Percentiles rank a stretch among this genome's conserved stretches.
phyloP scores from a whole-genome alignment of 2,888 invertebrate species.

The Hydrotaea diabolus region DNA sequence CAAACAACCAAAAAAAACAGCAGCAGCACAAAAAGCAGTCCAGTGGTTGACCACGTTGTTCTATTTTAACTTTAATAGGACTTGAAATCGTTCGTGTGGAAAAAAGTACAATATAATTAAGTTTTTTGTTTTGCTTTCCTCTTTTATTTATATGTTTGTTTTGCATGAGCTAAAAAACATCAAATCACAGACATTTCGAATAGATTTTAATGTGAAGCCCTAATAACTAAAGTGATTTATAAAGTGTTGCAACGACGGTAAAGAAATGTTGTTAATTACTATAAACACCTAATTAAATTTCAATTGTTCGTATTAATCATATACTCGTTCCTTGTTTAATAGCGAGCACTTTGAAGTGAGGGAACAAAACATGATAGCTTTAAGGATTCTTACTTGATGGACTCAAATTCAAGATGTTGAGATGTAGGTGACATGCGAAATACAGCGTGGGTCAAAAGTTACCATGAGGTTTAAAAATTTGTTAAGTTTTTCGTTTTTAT shows the following conservation, averaged over 20 bases:
- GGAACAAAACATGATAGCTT: no score
- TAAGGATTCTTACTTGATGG: no score
- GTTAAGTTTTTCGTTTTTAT: no score
- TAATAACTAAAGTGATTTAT: background rate
- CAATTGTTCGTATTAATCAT: conserved; percentile 22
- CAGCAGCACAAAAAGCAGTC: background rate
- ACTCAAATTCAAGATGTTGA: no score
- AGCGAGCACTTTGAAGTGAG: no score
- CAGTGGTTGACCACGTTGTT: conserved; percentile 16
- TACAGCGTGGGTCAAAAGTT: no score
- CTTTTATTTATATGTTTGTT: background rate
- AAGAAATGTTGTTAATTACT: conserved; percentile 40
- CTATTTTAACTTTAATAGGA: conserved; percentile 49
- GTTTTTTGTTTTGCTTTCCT: background rate
- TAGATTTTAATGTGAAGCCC: background rate
- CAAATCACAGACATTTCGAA: background rate
- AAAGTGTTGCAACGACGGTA: background rate
- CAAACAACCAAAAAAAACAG: background rate
- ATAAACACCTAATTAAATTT: conserved; percentile 50
- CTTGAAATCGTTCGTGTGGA: conserved; percentile 58
- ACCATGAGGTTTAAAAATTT: no score
- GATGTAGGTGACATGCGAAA: no score
- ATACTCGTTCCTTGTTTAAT: no score
- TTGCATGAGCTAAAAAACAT: background rate
- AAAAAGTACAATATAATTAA: conserved; percentile 55